Evolutionary conservation across 2,113 vertebrate species (phyloP).

Genomic region (Ailuropoda melanoleuca): DNA sequence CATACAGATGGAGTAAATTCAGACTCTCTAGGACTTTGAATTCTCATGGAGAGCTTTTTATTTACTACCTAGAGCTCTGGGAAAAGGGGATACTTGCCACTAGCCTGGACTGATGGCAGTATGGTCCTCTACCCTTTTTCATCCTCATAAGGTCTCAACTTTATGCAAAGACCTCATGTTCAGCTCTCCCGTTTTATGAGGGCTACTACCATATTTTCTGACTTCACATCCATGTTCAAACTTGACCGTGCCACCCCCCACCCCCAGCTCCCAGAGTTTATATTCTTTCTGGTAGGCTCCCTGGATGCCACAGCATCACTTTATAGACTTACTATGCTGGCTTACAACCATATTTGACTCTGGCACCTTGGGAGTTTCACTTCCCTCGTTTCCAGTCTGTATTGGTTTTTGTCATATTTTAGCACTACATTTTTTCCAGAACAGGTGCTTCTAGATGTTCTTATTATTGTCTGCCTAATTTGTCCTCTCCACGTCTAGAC

Average conservation of each 20-base stretch:
- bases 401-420: conserved; percentile 47
- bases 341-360: conserved; percentile 40
- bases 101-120: neutral
- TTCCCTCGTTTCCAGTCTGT: conserved; percentile 30
- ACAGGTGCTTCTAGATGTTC: conserved; percentile 18
- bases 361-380: conserved; percentile 50
- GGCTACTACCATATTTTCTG: conserved; percentile 1
- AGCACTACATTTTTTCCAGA: neutral
- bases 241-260: neutral
- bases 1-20: conserved; percentile 33
- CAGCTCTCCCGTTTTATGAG: conserved; percentile 19
- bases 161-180: conserved; percentile 25
- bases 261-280: neutral
- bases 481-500: neutral
- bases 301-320: neutral
- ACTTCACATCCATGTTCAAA: neutral
- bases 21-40: conserved; percentile 32
- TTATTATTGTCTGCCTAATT: conserved; percentile 37
- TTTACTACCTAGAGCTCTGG: neutral
- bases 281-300: neutral
- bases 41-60: conserved; percentile 23
- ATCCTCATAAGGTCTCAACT: neutral
- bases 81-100: conserved; percentile 8
- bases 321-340: conserved; percentile 11
- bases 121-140: neutral